Base-by-base conservation (phyloP, 2,113 vertebrate genomes). In the Notothenia coriiceps region DNA sequence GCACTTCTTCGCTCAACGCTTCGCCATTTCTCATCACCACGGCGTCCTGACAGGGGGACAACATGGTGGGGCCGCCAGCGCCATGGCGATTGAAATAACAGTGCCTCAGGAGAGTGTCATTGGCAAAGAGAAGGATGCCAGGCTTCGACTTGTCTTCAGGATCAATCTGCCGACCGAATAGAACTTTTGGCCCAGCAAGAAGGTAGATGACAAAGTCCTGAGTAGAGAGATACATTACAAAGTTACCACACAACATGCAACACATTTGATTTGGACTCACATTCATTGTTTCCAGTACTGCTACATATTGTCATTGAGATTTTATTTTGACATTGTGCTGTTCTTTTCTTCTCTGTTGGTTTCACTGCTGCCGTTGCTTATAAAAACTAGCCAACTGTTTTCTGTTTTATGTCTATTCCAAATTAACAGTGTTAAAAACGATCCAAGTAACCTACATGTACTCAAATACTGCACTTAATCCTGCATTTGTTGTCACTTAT, bases 151-250 rank as follows among this genome's bases (percentile, higher is more conserved):
- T 60, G 2, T 88, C 83, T 43, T 90, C 81, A 0, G 14, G 46
- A 8, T 87, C 77, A 15, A 52, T 22, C 18, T 69, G 52, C 3
- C 62, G 85, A 8, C 95, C 95, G 0, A 95, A 90, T 6, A 92
- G 35, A n/a, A 93, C 83, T 35, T 64, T 86, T 35, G 80, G 82
- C 20, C 85, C 86, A 1, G 67, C 85, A 13, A 96, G 89, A 4
- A 94, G 74, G 75, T 96, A 95, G 74, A 96, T 90, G 64, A 96
- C 68, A 35, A 94, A 95, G 77, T 96, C 95, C 95, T 96, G 82
- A 59, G 55, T 10, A 56, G 10, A 74, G 64, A 87, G n/a, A 67
- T 50, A 54, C 70, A 40, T 6, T 2, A 67, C 2, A 46, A 40
- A 18, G 44, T 74, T 35, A 74, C 9, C 18, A 52, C 11, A 57